phyloP scores from a whole-genome alignment of 2,797 vertebrate genomes.

The Fundulus diaphanus region DNA sequence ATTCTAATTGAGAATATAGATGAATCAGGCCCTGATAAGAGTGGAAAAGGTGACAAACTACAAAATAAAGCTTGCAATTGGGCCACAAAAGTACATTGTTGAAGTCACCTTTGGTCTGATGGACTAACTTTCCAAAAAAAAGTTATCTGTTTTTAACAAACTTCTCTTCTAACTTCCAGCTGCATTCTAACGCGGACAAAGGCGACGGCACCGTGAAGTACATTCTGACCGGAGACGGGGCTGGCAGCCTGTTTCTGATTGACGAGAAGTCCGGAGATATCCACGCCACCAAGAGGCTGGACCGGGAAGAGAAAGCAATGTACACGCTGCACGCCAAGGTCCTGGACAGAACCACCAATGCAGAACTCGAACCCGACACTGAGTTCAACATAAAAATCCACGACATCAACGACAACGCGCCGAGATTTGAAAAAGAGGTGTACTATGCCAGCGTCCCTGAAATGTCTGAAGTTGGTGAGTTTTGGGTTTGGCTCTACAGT shows the following conservation, averaged over 20 bases:
- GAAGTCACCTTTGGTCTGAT: background rate
- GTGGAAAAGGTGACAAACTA: background rate
- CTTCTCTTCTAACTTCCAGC: constrained; percentile 73
- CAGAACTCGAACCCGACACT: constrained; percentile 93
- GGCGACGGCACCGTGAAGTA: constrained; percentile 95
- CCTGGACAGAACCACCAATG: constrained; percentile 89
- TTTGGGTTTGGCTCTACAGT: background rate
- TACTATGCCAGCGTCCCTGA: constrained; percentile 93
- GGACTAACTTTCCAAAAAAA: background rate
- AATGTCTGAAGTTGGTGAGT: constrained; percentile 97
- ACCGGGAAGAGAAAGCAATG: constrained; percentile 94
- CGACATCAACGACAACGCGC: constrained; percentile 97
- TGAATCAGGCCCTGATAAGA: background rate
- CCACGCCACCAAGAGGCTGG: constrained; percentile 94
- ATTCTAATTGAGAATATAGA: background rate
- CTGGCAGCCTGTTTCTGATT: constrained; percentile 92
- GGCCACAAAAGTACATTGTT: too few relatives aligned
- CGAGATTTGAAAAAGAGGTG: constrained; percentile 91
- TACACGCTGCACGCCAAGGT: constrained; percentile 94
- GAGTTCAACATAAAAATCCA: constrained; percentile 99
- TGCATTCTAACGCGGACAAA: constrained; percentile 97
- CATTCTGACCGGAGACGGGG: constrained; percentile 94
- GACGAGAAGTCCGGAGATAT: constrained; percentile 98
- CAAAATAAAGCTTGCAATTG: background rate
- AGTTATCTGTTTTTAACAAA: background rate